Evolutionary conservation across 92 coral and sea anemone species (phyloP).

Genomic region (Galaxea fascicularis): DNA sequence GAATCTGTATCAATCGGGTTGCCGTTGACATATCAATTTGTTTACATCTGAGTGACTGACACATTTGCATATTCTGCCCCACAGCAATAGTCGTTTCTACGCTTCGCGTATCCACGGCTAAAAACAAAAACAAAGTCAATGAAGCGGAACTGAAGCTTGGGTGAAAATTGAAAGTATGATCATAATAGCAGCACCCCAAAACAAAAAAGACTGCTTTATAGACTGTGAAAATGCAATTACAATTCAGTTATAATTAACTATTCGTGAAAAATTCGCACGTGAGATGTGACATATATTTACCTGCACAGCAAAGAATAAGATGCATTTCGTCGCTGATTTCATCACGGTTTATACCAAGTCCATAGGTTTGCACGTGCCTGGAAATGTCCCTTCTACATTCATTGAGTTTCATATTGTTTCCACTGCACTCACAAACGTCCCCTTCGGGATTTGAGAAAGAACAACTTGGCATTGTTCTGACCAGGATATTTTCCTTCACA

Average conservation of each 20-base stretch:
- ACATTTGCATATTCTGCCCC: no score
- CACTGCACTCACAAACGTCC: constrained; percentile 25
- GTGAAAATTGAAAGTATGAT: constrained; percentile 23
- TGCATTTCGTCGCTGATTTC: constrained; percentile 21
- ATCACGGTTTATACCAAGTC: constrained; percentile 20
- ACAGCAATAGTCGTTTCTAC: no score
- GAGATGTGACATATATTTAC: constrained; percentile 1
- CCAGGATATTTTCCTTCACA: not conserved
- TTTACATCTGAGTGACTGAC: no score
- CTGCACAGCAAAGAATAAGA: constrained; percentile 1
- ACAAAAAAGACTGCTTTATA: constrained; percentile 12
- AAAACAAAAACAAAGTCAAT: constrained; percentile 33
- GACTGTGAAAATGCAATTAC: constrained; percentile 30
- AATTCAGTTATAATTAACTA: constrained; percentile 22
- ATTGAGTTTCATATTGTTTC: constrained; percentile 23
- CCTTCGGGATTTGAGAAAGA: constrained; percentile 21
- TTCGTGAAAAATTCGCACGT: constrained; percentile 4
- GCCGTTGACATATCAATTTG: no score
- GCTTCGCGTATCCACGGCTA: no score
- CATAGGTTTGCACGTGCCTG: constrained; percentile 38
- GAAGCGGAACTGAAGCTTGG: constrained; percentile 30
- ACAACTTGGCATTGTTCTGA: constrained; percentile 19
- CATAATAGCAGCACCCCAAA: constrained; percentile 22
- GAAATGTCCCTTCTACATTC: constrained; percentile 35
- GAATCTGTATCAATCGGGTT: no score